Conservation (phyloP, 2,797 vertebrate genomes). For the Platyrinchus mystaceus region DNA sequence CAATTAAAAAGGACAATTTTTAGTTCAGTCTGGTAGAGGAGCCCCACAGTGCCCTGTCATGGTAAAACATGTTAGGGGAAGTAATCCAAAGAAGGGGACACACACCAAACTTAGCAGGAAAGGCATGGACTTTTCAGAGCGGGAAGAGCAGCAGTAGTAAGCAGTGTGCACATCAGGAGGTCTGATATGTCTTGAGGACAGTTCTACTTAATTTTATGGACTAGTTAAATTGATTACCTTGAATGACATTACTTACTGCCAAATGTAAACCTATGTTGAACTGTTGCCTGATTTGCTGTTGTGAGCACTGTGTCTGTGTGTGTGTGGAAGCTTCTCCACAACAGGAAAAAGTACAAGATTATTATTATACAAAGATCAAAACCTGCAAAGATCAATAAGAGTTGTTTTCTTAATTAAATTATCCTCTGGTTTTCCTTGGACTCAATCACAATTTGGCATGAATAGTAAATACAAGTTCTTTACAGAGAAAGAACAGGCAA, state of each 20-base stretch:
- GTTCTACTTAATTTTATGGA: background rate
- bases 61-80: background rate
- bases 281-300: background rate
- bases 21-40: background rate
- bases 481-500: background rate
- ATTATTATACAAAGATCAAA: background rate
- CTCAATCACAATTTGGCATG: background rate
- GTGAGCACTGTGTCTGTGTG: fast-evolving
- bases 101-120: background rate
- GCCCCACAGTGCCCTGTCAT: background rate
- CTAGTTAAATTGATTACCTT: background rate
- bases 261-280: background rate
- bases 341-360: background rate
- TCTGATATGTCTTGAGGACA: background rate
- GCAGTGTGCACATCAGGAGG: background rate
- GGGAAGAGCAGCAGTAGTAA: background rate
- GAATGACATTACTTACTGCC: background rate
- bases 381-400: background rate
- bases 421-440: background rate
- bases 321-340: background rate
- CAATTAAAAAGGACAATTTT: background rate
- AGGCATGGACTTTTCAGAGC: background rate
- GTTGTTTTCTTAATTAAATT: background rate
- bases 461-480: background rate
- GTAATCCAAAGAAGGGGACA: background rate